These are phyloP conservation scores for Galaxea fascicularis DNA, from an alignment of 92 coral and sea anemone species.

Conservation along the genomic window DNA sequence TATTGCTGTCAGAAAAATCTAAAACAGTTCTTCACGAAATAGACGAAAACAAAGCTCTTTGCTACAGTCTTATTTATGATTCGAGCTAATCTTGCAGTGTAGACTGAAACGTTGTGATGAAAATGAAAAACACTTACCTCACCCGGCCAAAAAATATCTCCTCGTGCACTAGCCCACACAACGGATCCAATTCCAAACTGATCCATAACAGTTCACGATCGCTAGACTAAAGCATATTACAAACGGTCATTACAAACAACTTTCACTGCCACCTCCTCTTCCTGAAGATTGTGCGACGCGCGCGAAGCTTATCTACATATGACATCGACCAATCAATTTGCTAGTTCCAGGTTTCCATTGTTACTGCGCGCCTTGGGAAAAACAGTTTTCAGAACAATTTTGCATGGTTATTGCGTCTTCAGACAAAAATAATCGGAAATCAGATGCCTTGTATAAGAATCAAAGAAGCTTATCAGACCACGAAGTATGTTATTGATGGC, in stretches of 20 bases:
- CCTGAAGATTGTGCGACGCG: slow-evolving; percentile 10
- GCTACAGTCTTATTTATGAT: no score
- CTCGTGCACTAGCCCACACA: slow-evolving; percentile 79
- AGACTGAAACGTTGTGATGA: not conserved
- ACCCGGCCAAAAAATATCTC: slow-evolving; percentile 91
- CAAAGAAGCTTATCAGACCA: slow-evolving; percentile 75
- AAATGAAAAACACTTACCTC: slow-evolving; percentile 48
- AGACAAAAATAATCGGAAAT: not conserved
- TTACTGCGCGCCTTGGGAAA: slow-evolving; percentile 16
- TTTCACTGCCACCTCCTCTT: not conserved
- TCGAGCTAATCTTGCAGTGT: not conserved
- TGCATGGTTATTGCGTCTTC: not conserved
- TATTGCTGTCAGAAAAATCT: not conserved
- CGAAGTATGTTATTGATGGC: slow-evolving; percentile 86
- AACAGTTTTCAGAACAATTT: not conserved
- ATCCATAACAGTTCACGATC: not conserved
- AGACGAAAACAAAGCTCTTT: not conserved
- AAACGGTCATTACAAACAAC: no score
- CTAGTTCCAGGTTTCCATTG: slow-evolving; percentile 34
- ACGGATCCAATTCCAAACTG: slow-evolving; percentile 23
- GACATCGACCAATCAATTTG: slow-evolving; percentile 17
- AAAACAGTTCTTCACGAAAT: not conserved
- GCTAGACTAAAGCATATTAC: not conserved
- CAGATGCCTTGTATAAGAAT: slow-evolving; percentile 94
- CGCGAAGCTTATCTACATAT: not conserved